Evolutionary conservation across 2,888 invertebrate species (phyloP), one percentile per base, ranked within the genome.

Genomic region (Strigamia crassipes): DNA sequence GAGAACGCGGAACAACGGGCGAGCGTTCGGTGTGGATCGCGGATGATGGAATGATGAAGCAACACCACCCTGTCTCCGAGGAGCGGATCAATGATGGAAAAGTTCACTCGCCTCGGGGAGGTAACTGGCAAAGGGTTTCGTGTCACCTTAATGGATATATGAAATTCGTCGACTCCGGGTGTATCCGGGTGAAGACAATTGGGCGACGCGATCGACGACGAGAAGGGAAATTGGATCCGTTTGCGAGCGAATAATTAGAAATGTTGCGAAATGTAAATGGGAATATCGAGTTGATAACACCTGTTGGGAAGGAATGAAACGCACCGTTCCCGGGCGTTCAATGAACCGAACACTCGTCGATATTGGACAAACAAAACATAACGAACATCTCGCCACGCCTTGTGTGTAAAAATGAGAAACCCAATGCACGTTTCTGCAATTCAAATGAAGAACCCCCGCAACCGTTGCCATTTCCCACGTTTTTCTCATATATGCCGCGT

Each of bases 11-110:
- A 73, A 31, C 73, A 73, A 73, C 73, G 73, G 23, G 31, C 73
- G 31, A 23, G 73, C 73, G 73, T 31, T n/a, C 31, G 4, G 73
- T 15, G 73, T 73, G 27, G 73, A 73, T 73, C n/a, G 73, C 31
- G 27, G 73, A 73, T 73, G 73, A 73, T 73, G 73, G 73, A 73
- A 73, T 27, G 27, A 73, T 73, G 73, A 73, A 73, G 73, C 73
- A 78, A 78, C 78, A 78, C 38, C 78, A 78, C 78, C 78, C 41
- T 78, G 78, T 78, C 78, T 78, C 78, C 78, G 78, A 78, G 78
- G 78, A 78, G 18, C 78, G 10, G 78, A 78, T 78, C 78, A 78
- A 78, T 78, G 41, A n/a, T 23, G 78, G 78, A 41, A 38, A 42
- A 78, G 78, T 78, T 42, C 78, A 78, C 78, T 42, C 78, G 38